Conservation (phyloP, 2,797 vertebrate species). For the Octomys mimax region DNA sequence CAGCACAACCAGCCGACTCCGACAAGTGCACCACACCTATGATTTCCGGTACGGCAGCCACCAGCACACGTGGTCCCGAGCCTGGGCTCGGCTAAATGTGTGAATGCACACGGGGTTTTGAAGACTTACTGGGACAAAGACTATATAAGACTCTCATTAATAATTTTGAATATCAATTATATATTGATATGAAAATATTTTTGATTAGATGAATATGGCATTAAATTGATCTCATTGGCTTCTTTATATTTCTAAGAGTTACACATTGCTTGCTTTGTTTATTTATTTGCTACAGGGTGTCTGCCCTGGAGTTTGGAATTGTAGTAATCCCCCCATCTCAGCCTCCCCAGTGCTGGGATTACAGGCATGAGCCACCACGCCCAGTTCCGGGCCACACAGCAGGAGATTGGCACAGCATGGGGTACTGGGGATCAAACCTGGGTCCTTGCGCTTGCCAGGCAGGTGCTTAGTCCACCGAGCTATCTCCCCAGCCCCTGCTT, state of each 20-base stretch:
- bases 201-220: constrained; percentile 50
- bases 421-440: too few relatives aligned
- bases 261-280: neutral
- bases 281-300: too few relatives aligned
- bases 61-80: neutral
- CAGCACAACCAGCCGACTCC: neutral
- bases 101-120: neutral
- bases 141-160: neutral
- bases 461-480: too few relatives aligned
- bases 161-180: neutral
- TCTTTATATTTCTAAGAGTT: constrained; percentile 36
- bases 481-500: neutral
- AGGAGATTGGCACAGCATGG: too few relatives aligned
- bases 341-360: too few relatives aligned
- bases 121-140: neutral
- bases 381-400: too few relatives aligned
- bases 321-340: too few relatives aligned
- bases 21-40: neutral
- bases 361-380: too few relatives aligned
- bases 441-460: too few relatives aligned
- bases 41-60: neutral
- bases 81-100: neutral
- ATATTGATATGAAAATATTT: constrained; percentile 50
- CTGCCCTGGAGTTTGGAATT: too few relatives aligned
- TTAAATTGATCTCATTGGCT: constrained; percentile 26